A percentile compares a stretch with the other conserved stretches of the same genome.
Conservation (phyloP, 2,113 vertebrate genomes). For the Tonatia bakeri region DNA sequence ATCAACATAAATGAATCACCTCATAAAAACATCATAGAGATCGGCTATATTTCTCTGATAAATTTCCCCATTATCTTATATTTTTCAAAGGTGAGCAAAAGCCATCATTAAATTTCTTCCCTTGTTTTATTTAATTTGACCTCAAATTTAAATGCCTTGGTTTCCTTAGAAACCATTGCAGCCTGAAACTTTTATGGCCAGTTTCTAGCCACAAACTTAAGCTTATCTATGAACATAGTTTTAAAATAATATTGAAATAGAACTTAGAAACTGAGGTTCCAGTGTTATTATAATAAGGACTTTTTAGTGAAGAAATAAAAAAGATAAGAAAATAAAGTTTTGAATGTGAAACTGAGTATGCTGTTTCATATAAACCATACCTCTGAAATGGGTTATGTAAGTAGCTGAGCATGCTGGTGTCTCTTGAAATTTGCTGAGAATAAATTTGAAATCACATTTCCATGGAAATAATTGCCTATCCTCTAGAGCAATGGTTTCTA, state of each 20-base stretch:
- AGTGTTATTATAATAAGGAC: not conserved
- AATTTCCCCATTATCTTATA: not conserved
- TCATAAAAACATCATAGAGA: not conserved
- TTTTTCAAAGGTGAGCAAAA: conserved; percentile 23
- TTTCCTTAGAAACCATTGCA: not conserved
- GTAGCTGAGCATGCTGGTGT: not conserved
- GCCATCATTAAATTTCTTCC: not conserved
- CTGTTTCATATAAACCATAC: not conserved
- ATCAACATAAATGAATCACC: not conserved
- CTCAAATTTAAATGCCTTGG: conserved; percentile 10
- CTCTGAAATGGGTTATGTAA: not conserved
- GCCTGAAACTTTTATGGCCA: not conserved
- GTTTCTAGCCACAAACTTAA: conserved; percentile 5
- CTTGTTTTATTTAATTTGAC: conserved; percentile 33
- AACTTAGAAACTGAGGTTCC: conserved; percentile 3
- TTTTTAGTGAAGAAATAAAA: conserved; percentile 31
- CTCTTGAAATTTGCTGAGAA: conserved; percentile 40
- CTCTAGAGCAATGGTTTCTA: not conserved
- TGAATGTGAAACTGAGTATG: not conserved
- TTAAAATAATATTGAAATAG: not conserved
- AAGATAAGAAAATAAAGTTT: conserved; percentile 20
- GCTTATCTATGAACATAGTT: not conserved
- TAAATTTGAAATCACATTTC: conserved; percentile 48
- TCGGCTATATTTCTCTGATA: not conserved
- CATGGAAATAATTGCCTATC: conserved; percentile 17